Conservation (phyloP, 2,888 invertebrate species). For the Drosophila subquinaria region DNA sequence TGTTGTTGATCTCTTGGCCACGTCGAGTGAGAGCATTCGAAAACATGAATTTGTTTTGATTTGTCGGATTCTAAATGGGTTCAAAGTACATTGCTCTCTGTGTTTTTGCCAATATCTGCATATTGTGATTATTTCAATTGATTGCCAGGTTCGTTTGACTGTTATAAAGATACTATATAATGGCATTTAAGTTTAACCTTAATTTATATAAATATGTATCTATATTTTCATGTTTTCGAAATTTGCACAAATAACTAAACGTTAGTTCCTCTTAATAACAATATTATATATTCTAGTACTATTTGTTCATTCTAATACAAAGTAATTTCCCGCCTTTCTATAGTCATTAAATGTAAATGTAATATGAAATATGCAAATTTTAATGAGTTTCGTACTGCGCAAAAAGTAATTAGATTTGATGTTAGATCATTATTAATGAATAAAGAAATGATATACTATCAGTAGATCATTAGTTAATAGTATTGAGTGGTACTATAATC, state of each 20-base stretch:
- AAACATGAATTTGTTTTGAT: slow-evolving; percentile 19
- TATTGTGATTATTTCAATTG: neutral
- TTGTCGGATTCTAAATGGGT: slow-evolving; percentile 16
- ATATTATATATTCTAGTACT: neutral
- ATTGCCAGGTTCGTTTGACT: neutral
- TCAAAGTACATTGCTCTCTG: slow-evolving; percentile 37
- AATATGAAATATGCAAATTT: slow-evolving; percentile 12
- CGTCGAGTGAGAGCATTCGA: slow-evolving; percentile 6
- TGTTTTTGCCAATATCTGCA: neutral
- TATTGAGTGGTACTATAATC: neutral
- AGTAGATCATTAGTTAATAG: neutral
- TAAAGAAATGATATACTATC: neutral
- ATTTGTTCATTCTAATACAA: neutral
- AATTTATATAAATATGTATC: neutral
- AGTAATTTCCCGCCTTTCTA: neutral
- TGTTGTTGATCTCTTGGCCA: slow-evolving; percentile 14
- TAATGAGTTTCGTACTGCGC: slow-evolving; percentile 8
- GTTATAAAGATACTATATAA: neutral
- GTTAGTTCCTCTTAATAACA: neutral
- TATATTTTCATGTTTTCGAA: neutral
- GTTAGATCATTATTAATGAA: neutral
- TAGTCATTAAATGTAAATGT: neutral
- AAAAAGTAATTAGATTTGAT: slow-evolving; percentile 5
- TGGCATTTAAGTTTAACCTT: neutral
- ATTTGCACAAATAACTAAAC: neutral